phyloP scores from a whole-genome alignment of 2,888 invertebrate species.

The Mesorhabditis belari region DNA sequence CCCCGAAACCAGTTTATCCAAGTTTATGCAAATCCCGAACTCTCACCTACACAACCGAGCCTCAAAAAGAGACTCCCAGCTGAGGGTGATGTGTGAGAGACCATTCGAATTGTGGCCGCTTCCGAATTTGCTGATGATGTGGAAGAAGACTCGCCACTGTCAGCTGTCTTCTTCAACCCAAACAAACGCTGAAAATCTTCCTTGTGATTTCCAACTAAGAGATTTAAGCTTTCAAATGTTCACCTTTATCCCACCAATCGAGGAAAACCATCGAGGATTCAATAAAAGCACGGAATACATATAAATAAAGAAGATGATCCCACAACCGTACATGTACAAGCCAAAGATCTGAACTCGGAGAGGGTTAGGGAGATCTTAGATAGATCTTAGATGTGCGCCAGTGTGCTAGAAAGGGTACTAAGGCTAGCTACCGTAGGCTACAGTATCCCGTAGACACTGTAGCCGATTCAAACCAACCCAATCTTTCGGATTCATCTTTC shows the following conservation, averaged over 20 bases:
- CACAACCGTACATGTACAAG: conserved; percentile 45
- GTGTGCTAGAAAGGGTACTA: background rate
- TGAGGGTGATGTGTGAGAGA: conserved; percentile 42
- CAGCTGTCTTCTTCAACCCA: too few relatives aligned
- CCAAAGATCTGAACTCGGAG: conserved; percentile 40
- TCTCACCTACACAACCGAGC: conserved; percentile 39
- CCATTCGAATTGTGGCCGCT: conserved; percentile 36
- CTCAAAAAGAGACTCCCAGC: conserved; percentile 48
- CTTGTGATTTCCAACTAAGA: too few relatives aligned
- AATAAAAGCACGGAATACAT: conserved; percentile 43
- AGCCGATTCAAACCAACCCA: conserved; percentile 21
- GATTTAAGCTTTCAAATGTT: too few relatives aligned
- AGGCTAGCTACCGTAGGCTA: background rate
- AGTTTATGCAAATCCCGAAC: background rate
- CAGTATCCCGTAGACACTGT: too few relatives aligned
- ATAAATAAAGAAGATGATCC: conserved; percentile 42
- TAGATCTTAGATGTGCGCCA: conserved; percentile 1
- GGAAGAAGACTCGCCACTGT: too few relatives aligned
- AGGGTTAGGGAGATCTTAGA: background rate
- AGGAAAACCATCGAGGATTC: conserved; percentile 41
- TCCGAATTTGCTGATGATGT: conserved; percentile 10
- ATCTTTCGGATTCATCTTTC: conserved; percentile 36
- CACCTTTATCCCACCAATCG: conserved; percentile 14
- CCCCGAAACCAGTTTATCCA: too few relatives aligned
- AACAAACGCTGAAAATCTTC: background rate